phyloP scores from a whole-genome alignment of 2,888 invertebrate genomes.

The Epirrhoe alternata region DNA sequence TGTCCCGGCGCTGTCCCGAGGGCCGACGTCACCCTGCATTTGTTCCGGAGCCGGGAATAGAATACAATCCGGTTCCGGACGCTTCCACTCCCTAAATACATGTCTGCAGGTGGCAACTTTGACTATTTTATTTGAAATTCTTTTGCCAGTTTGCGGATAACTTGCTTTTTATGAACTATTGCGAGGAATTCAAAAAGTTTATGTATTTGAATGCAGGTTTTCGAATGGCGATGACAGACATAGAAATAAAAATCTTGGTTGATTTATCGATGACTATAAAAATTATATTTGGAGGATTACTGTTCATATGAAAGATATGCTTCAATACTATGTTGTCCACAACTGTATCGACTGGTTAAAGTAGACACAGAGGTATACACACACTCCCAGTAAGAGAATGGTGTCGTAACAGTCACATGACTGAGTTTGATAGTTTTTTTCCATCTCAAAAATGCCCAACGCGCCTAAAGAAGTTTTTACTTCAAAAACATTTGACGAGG shows the following conservation, averaged over 20 bases:
- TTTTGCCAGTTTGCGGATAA: neutral
- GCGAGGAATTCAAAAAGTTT: neutral
- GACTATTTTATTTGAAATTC: conserved; percentile 2
- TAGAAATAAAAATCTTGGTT: neutral
- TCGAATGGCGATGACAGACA: neutral
- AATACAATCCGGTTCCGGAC: conserved; percentile 26
- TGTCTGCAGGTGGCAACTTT: conserved; percentile 17
- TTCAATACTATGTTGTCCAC: no score
- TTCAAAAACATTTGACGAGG: no score
- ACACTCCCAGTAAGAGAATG: no score
- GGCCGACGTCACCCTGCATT: conserved; percentile 19
- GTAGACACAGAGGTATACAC: no score
- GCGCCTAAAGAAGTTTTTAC: no score
- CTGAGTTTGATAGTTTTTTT: no score
- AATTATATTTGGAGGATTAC: neutral
- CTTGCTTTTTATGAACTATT: neutral
- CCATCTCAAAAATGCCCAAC: no score
- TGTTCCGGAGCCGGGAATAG: conserved; percentile 23
- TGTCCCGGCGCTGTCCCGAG: neutral
- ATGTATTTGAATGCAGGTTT: neutral
- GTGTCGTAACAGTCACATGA: no score
- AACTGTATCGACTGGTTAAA: no score
- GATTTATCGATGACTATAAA: neutral
- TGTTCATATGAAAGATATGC: no score
- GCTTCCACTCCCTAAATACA: conserved; percentile 14